Evolutionary conservation across 2,888 invertebrate genomes (phyloP).

Genomic region (Lepidonotus clava): DNA sequence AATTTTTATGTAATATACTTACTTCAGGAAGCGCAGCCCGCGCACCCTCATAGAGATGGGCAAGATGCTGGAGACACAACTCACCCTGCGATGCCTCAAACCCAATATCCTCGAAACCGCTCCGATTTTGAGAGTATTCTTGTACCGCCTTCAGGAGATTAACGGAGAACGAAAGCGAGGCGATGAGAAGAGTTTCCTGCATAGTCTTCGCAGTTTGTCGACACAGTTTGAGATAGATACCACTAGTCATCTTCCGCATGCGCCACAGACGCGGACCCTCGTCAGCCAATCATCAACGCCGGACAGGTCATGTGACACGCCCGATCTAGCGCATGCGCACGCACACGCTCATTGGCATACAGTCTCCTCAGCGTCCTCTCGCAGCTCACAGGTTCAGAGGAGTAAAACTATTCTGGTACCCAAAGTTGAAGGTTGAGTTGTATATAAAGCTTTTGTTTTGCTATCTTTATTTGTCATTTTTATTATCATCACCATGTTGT

Average conservation of each 20-base stretch:
- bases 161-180: conserved; percentile 43
- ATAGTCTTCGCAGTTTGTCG: background rate
- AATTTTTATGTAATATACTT: no score
- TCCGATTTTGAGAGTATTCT: conserved; percentile 59
- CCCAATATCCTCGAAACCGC: conserved; percentile 61
- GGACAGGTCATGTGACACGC: conserved; percentile 31
- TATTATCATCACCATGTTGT: no score
- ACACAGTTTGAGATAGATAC: conserved; percentile 1
- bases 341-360: background rate
- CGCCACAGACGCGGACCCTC: background rate
- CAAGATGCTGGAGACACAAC: conserved; percentile 58
- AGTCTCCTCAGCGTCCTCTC: background rate
- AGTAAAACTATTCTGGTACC: background rate
- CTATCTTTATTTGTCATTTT: no score
- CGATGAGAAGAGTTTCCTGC: conserved; percentile 52
- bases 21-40: conserved; percentile 45
- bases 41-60: conserved; percentile 50
- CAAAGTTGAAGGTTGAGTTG: conserved; percentile 1
- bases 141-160: conserved; percentile 59
- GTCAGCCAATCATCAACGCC: background rate
- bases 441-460: no score
- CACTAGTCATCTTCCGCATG: background rate
- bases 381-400: background rate
- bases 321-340: conserved; percentile 31
- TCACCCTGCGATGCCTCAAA: conserved; percentile 58